Evolutionary conservation across 2,888 invertebrate genomes (phyloP).

Genomic region (Acleris literana): DNA sequence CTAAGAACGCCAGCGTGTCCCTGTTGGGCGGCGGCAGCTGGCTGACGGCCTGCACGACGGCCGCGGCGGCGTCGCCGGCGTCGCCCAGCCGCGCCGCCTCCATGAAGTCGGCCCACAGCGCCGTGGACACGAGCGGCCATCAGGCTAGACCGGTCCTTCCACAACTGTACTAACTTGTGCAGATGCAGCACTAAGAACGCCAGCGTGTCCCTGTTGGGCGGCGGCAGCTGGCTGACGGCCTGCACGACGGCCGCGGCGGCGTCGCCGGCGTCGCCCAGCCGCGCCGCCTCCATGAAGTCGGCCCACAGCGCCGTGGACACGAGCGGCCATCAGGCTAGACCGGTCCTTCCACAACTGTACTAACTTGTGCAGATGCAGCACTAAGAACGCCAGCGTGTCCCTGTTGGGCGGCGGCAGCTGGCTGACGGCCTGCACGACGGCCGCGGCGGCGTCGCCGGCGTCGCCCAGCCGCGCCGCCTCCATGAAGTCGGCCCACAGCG

Average conservation of each 20-base stretch:
- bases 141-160: too few species aligned
- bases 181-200: constrained; percentile 96
- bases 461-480: constrained; percentile 85
- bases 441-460: constrained; percentile 84
- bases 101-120: constrained; percentile 92
- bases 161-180: constrained; percentile 66
- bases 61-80: constrained; percentile 84
- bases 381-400: constrained; percentile 96
- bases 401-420: constrained; percentile 96
- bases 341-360: background rate
- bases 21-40: constrained; percentile 96
- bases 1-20: constrained; percentile 96
- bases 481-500: constrained; percentile 92
- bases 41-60: constrained; percentile 89
- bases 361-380: constrained; percentile 90
- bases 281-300: constrained; percentile 89
- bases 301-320: constrained; percentile 92
- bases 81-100: constrained; percentile 85
- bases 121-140: constrained; percentile 92
- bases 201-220: constrained; percentile 96
- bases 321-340: constrained; percentile 85
- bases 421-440: constrained; percentile 89
- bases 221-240: constrained; percentile 92
- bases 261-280: constrained; percentile 81
- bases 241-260: constrained; percentile 87